These are phyloP conservation scores for Hipposideros larvatus DNA, from an alignment of 2,797 vertebrate genomes.

Conservation along the genomic window DNA sequence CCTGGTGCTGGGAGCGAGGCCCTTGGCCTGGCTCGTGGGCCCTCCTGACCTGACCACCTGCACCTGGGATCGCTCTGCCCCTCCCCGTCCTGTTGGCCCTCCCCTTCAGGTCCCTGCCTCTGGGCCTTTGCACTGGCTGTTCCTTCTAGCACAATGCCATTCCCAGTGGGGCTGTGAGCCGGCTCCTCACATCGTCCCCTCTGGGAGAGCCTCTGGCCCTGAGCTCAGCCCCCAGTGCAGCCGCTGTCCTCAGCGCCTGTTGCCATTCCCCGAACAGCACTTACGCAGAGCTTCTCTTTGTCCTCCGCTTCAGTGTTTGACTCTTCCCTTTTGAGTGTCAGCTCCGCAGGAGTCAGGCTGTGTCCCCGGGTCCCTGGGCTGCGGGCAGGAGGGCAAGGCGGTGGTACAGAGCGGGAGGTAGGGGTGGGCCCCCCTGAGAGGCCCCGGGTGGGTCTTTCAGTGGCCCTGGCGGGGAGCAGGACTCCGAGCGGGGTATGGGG, in stretches of 20 bases:
- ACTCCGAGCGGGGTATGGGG: too few relatives aligned
- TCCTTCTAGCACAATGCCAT: background rate
- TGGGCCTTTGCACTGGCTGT: background rate
- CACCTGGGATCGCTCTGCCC: rapidly evolving
- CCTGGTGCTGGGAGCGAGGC: background rate
- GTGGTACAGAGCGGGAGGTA: rapidly evolving
- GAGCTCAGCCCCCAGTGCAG: background rate
- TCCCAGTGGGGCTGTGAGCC: background rate
- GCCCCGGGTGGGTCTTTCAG: rapidly evolving
- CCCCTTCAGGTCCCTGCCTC: background rate
- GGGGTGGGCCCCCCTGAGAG: background rate
- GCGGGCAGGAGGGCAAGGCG: rapidly evolving
- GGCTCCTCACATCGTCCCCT: background rate
- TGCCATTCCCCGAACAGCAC: rapidly evolving
- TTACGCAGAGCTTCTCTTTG: background rate
- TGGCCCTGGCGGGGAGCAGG: background rate
- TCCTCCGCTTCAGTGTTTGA: background rate
- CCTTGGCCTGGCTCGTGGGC: background rate
- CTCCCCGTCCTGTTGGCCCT: rapidly evolving
- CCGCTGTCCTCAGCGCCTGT: rapidly evolving
- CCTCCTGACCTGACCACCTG: rapidly evolving
- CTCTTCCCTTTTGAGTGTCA: too few relatives aligned
- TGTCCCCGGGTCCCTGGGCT: background rate
- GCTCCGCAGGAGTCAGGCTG: background rate
- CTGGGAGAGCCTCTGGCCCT: too few relatives aligned